Evolutionary conservation across 2,888 invertebrate genomes (phyloP), one percentile per base, ranked within the genome.

Genomic region (Cryptocephalus primarius): DNA sequence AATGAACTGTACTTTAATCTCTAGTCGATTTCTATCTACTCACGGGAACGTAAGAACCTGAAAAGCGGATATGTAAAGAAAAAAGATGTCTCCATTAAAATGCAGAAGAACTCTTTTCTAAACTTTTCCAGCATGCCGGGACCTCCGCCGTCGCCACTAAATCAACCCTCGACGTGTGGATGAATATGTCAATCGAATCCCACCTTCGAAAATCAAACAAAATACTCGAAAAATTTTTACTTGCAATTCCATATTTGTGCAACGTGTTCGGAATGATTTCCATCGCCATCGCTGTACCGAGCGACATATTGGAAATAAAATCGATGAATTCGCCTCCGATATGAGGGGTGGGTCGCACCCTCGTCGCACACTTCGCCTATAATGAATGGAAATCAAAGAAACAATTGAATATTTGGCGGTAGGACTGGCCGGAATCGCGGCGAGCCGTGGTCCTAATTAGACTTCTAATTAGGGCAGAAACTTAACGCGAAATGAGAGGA

Each of bases 401-500:
- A 22, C 22, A 22, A 22, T 22, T 22, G 22, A 22, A 22, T 22
- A 22, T 22, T 6, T 22, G 22, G 22, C 22, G 3, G 22, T 36
- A 36, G n/a, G 11, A 36, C 4, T 4, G 36, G 36, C 12, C 36
- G n/a, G 36, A 6, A 11, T 36, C n/a, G 36, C 36, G 12, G 11
- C 36, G 36, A 6, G 36, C 36, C 22, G 22, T 22, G 22, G 22
- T 4, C 22, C 22, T 22, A 22, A 22, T 22, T 22, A 22, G 22
- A 48, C 48, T 47, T 55, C 57, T 61, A 63, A 62, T 64, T 63
- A 63, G 57, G 51, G 52, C 51, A 44, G 55, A 61, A 60, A 59
- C 59, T 56, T 57, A 51, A 51, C 55, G 56, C 57, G 57, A 63
- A 63, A 62, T 61, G 60, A 63, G 55, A 46, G 59, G 61, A 55